A percentile compares a stretch with the other conserved stretches of the same genome.
Conservation (phyloP, 2,888 invertebrate genomes). For the Caenorhabditis afra region DNA sequence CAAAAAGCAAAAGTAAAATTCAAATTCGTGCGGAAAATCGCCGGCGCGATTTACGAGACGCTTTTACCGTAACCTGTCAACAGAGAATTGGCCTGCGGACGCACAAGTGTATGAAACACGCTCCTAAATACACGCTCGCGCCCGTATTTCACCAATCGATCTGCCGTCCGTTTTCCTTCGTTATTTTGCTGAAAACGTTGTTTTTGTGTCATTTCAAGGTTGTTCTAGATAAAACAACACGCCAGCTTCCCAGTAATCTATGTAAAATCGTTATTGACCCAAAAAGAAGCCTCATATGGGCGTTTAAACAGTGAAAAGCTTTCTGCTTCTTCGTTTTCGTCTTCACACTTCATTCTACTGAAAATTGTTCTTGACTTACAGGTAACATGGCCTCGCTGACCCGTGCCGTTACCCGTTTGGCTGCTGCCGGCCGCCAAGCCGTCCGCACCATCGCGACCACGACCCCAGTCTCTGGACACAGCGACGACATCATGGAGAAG, state of each 20-base stretch:
- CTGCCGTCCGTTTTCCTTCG: background rate
- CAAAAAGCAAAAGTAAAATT: slow-evolving; percentile 32
- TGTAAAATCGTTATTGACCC: too few relatives aligned
- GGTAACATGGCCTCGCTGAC: slow-evolving; percentile 70
- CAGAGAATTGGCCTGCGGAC: slow-evolving; percentile 11
- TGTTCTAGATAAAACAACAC: too few relatives aligned
- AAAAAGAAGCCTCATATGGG: too few relatives aligned
- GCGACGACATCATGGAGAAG: slow-evolving; percentile 77
- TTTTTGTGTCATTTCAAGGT: slow-evolving; percentile 8
- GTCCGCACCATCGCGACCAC: slow-evolving; percentile 60
- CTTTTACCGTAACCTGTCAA: slow-evolving; percentile 44
- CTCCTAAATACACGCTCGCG: slow-evolving; percentile 45
- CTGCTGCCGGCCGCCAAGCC: slow-evolving; percentile 48
- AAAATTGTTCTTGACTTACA: slow-evolving; percentile 24
- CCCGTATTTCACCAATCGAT: slow-evolving; percentile 58
- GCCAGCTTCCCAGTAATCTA: too few relatives aligned
- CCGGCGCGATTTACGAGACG: slow-evolving; percentile 6
- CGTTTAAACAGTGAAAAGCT: background rate
- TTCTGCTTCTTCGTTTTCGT: background rate
- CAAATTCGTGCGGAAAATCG: slow-evolving; percentile 37
- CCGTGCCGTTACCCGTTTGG: slow-evolving; percentile 62
- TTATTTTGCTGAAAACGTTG: background rate
- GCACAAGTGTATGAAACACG: slow-evolving; percentile 58
- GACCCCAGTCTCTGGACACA: slow-evolving; percentile 58
- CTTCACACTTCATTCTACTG: background rate